Percentiles rank a stretch among this genome's conserved stretches.
Evolutionary conservation across 2,797 vertebrate species (phyloP).

Genomic region (Gymnothorax javanicus): DNA sequence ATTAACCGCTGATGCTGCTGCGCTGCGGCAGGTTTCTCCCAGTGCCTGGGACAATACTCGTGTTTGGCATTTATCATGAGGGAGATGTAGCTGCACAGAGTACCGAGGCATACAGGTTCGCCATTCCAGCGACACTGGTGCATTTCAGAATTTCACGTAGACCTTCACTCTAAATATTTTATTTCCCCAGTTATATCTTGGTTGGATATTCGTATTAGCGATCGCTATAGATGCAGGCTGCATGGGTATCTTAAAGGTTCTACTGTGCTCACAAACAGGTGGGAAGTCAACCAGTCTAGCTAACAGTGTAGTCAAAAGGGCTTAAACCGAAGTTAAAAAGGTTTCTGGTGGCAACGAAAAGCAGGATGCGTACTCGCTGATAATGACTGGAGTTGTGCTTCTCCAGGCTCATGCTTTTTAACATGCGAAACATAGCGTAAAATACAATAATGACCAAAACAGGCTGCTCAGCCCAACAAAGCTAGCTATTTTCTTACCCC

Average conservation of each 20-base stretch:
- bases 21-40: conserved; percentile 49
- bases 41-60: conserved; percentile 57
- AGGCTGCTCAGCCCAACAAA: too few relatives aligned
- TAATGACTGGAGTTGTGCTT: not conserved
- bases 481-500: too few relatives aligned
- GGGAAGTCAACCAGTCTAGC: not conserved
- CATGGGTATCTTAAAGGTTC: too few relatives aligned
- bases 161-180: not conserved
- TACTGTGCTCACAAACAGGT: too few relatives aligned
- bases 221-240: not conserved
- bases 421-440: too few relatives aligned
- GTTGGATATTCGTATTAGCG: not conserved
- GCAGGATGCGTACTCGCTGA: not conserved
- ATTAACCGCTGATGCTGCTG: conserved; percentile 64
- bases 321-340: not conserved
- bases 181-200: not conserved
- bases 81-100: conserved; percentile 45
- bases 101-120: not conserved
- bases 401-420: not conserved
- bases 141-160: not conserved
- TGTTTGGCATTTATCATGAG: conserved; percentile 65
- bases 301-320: not conserved
- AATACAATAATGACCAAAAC: too few relatives aligned
- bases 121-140: not conserved
- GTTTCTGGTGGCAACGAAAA: not conserved